A percentile compares a stretch with the other conserved stretches of the same genome.
These are phyloP conservation scores for Meteorus colon DNA, from an alignment of 2,888 invertebrate species.

Conservation along the genomic window DNA sequence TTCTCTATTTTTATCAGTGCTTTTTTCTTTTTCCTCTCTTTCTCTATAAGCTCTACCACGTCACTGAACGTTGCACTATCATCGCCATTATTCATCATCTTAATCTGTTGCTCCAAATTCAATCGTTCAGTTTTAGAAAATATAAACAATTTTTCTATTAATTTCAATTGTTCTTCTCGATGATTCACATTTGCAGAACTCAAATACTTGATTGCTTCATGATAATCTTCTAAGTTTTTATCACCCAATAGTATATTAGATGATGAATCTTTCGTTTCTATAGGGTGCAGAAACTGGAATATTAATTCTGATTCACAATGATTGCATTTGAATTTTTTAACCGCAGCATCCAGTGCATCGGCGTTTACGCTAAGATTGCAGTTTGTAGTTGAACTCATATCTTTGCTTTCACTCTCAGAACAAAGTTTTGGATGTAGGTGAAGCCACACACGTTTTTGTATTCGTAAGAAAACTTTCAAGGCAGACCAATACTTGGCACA, in stretches of 20 bases:
- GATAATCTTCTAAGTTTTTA: slow-evolving; percentile 58
- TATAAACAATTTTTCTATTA: slow-evolving; percentile 7
- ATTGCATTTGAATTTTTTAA: slow-evolving; percentile 62
- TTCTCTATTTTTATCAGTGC: neutral
- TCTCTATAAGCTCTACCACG: neutral
- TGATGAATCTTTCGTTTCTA: slow-evolving; percentile 52
- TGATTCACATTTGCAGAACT: slow-evolving; percentile 41
- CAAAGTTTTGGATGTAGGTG: slow-evolving; percentile 65
- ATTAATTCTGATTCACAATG: slow-evolving; percentile 47
- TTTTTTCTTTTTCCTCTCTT: neutral
- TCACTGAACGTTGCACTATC: neutral
- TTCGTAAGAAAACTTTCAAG: slow-evolving; percentile 56
- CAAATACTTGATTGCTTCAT: slow-evolving; percentile 58
- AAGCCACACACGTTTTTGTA: slow-evolving; percentile 64
- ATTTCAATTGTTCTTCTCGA: slow-evolving; percentile 43
- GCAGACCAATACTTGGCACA: slow-evolving; percentile 54
- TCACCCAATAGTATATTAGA: slow-evolving; percentile 61
- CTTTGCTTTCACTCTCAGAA: slow-evolving; percentile 61
- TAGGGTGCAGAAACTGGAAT: slow-evolving; percentile 63
- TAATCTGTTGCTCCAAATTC: slow-evolving; percentile 34
- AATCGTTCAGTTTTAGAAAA: neutral
- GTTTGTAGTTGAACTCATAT: slow-evolving; percentile 54
- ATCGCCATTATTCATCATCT: neutral
- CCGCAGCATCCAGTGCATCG: slow-evolving; percentile 60
- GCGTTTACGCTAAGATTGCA: slow-evolving; percentile 53